These are phyloP conservation scores for Syngnathus rostellatus DNA, from an alignment of 2,797 vertebrate genomes.

Conservation along the genomic window DNA sequence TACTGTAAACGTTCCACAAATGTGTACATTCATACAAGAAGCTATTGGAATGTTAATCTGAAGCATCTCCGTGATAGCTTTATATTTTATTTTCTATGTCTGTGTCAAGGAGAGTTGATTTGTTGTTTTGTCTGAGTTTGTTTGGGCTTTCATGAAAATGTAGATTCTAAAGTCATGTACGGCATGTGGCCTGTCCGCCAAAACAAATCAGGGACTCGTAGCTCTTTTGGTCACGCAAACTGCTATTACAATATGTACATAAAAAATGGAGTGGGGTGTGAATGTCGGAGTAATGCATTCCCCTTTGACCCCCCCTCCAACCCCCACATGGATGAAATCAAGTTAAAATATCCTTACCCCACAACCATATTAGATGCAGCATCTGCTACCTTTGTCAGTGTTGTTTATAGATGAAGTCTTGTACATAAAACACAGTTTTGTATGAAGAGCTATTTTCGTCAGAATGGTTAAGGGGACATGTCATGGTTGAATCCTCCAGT, in stretches of 20 bases:
- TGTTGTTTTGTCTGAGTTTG: slow-evolving; percentile 16
- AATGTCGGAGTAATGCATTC: slow-evolving; percentile 45
- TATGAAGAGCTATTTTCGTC: slow-evolving; percentile 99
- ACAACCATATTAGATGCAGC: slow-evolving; percentile 12
- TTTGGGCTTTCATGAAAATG: slow-evolving; percentile 21
- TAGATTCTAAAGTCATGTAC: slow-evolving; percentile 40
- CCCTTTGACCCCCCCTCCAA: slow-evolving; percentile 43
- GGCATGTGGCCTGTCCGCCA: slow-evolving; percentile 54
- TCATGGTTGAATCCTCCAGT: slow-evolving; percentile 76
- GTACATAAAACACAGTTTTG: slow-evolving; percentile 98
- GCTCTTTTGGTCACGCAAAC: slow-evolving; percentile 65
- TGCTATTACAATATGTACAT: slow-evolving; percentile 50
- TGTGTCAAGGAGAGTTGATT: slow-evolving; percentile 26
- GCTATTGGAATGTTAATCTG: slow-evolving; percentile 43
- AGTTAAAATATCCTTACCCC: slow-evolving; percentile 22
- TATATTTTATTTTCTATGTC: slow-evolving; percentile 45
- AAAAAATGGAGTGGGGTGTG: slow-evolving; percentile 54
- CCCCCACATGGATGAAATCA: slow-evolving; percentile 37
- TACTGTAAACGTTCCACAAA: slow-evolving; percentile 53
- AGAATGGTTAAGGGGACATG: slow-evolving; percentile 86
- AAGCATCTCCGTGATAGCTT: slow-evolving; percentile 44
- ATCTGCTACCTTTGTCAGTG: slow-evolving; percentile 18
- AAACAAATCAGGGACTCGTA: slow-evolving; percentile 73
- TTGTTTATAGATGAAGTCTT: slow-evolving; percentile 87
- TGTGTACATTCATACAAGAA: slow-evolving; percentile 51